These are phyloP conservation scores for Meghimatium bilineatum DNA, from an alignment of 2,888 invertebrate genomes.

Conservation along the genomic window DNA sequence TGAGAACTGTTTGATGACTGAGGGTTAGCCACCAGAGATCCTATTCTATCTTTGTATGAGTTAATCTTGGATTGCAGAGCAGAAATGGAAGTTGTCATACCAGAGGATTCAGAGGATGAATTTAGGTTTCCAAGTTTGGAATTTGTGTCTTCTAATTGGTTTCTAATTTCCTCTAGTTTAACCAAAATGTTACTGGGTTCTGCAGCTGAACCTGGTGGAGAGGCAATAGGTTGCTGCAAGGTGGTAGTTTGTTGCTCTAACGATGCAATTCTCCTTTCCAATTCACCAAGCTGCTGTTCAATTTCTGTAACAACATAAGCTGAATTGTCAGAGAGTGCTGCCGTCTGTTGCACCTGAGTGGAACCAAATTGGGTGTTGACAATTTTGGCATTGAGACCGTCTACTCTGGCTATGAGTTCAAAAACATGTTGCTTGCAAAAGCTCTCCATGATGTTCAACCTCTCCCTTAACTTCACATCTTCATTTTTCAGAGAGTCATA, in stretches of 20 bases:
- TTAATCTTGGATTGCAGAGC: constrained; percentile 25
- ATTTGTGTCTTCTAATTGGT: constrained; percentile 62
- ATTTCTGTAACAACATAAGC: constrained; percentile 57
- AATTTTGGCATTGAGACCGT: constrained; percentile 89
- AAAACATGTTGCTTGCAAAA: constrained; percentile 81
- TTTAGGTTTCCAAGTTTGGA: constrained; percentile 61
- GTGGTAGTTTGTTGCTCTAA: constrained; percentile 59
- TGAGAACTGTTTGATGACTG: constrained; percentile 47
- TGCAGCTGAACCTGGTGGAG: constrained; percentile 12
- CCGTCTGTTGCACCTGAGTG: background rate
- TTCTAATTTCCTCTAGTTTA: constrained; percentile 66
- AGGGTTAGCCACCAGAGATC: constrained; percentile 31
- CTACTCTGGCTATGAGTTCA: constrained; percentile 88
- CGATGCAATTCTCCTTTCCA: constrained; percentile 62
- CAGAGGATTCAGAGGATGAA: constrained; percentile 49
- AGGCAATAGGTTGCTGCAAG: background rate
- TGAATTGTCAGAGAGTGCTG: constrained; percentile 20
- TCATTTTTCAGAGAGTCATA: constrained; percentile 59
- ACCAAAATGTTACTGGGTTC: constrained; percentile 55
- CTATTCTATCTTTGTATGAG: constrained; percentile 29
- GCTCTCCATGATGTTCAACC: constrained; percentile 81
- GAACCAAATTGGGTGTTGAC: constrained; percentile 38
- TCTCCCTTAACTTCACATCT: constrained; percentile 64
- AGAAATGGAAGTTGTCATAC: constrained; percentile 10
- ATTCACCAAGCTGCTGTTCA: constrained; percentile 60